These are phyloP conservation scores for Pelagia noctiluca DNA, from an alignment of 30 jellyfish, hydroid and myxozoan genomes.

Conservation along the genomic window DNA sequence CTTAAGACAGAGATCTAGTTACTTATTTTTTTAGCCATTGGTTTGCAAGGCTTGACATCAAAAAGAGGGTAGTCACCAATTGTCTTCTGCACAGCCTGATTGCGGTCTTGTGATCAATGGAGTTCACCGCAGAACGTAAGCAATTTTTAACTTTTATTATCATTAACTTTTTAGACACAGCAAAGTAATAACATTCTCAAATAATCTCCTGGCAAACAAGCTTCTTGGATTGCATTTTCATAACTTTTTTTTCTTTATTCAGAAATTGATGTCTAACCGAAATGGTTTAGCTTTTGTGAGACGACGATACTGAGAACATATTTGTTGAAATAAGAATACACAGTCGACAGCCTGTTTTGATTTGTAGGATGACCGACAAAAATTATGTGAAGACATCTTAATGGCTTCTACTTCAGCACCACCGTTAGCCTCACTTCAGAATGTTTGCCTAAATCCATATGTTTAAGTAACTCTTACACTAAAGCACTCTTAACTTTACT, in stretches of 20 bases:
- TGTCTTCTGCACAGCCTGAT: constrained; percentile 11
- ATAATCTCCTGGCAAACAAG: not conserved
- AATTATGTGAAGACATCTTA: not conserved
- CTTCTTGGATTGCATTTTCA: constrained; percentile 1
- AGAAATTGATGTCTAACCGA: constrained; percentile 3
- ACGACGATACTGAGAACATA: constrained; percentile 26
- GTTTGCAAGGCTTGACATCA: constrained; percentile 21
- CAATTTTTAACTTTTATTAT: constrained; percentile 9
- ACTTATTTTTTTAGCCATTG: too few species aligned
- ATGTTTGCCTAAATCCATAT: constrained; percentile 27
- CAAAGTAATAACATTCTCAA: too few species aligned
- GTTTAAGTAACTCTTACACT: constrained; percentile 38
- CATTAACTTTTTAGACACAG: not conserved
- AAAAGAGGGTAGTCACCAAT: constrained; percentile 11
- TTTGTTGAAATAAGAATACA: constrained; percentile 25
- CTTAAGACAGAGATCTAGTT: too few species aligned
- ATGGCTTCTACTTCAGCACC: constrained; percentile 9
- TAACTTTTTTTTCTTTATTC: not conserved
- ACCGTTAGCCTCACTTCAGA: constrained; percentile 20
- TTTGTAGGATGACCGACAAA: not conserved
- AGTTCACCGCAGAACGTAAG: constrained; percentile 8
- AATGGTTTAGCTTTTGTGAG: constrained; percentile 2
- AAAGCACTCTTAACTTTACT: too few species aligned
- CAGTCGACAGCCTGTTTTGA: constrained; percentile 11
- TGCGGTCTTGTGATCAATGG: constrained; percentile 1